Conservation (phyloP, 2,888 invertebrate genomes). For the Lochmaea capreae region DNA sequence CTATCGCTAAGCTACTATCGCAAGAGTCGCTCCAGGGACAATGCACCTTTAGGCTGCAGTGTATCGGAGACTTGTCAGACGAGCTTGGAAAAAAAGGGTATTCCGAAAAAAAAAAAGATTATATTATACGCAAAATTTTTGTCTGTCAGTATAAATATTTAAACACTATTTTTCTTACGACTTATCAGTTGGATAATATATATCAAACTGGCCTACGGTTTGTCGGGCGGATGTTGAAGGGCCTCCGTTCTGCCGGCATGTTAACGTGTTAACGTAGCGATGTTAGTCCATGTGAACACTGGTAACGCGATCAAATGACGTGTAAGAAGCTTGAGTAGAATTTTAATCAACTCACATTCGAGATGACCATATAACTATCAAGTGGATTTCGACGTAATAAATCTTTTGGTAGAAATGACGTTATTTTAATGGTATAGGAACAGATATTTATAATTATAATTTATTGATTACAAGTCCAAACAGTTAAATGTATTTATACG, state of each 20-base stretch:
- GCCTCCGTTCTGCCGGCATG: conserved; percentile 22
- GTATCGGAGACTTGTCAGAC: no score
- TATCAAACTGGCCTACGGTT: neutral
- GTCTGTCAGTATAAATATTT: no score
- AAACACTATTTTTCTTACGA: no score
- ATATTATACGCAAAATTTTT: no score
- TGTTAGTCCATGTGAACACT: conserved; percentile 51
- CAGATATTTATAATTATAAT: neutral
- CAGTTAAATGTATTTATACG: no score
- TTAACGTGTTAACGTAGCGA: conserved; percentile 41
- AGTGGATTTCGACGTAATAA: conserved; percentile 18
- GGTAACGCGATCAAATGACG: conserved; percentile 66
- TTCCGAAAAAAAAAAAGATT: no score
- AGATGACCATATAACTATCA: conserved; percentile 42
- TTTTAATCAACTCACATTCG: conserved; percentile 49
- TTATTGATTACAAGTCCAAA: neutral
- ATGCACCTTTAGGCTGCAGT: no score
- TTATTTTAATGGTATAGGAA: neutral
- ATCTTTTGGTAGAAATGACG: conserved; percentile 13
- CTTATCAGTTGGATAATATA: no score
- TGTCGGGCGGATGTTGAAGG: conserved; percentile 46
- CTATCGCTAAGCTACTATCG: no score
- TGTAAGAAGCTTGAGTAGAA: conserved; percentile 61
- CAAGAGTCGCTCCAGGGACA: no score
- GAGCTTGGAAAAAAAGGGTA: no score